phyloP scores from a whole-genome alignment of 2,113 vertebrate genomes.

The Sminthopsis crassicaudata region DNA sequence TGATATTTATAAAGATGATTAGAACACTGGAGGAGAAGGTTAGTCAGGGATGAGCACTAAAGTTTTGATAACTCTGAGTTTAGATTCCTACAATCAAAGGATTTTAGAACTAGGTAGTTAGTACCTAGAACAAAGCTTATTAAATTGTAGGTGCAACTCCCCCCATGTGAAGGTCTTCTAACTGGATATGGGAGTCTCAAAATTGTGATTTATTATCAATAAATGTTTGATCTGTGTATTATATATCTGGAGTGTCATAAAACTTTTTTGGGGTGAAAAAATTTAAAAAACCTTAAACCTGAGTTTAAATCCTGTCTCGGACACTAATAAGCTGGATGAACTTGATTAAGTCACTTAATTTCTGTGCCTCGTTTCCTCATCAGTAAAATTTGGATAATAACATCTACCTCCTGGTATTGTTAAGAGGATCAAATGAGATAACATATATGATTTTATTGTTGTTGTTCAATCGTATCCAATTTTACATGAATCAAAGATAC shows the following conservation, averaged over 20 bases:
- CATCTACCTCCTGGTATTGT: background rate
- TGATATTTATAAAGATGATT: background rate
- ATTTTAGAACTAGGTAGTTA: background rate
- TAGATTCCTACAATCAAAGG: background rate
- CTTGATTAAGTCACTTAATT: background rate
- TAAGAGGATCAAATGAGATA: background rate
- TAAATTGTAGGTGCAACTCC: no score
- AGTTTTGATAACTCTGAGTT: background rate
- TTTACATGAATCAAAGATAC: background rate
- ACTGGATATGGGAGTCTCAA: no score
- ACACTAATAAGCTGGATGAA: background rate
- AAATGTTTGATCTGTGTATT: no score
- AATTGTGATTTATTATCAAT: no score
- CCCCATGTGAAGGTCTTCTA: no score
- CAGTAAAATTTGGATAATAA: background rate
- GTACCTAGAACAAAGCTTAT: background rate
- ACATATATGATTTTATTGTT: background rate
- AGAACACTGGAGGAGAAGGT: background rate
- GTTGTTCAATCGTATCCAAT: background rate
- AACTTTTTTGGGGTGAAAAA: no score
- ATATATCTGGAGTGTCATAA: no score
- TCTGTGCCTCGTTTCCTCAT: background rate
- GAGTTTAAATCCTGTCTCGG: background rate
- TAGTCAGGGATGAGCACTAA: background rate
- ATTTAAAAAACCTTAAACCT: background rate